These are phyloP conservation scores for Gonatopus flavifemur DNA, from an alignment of 1,140 invertebrate genomes.

Conservation along the genomic window DNA sequence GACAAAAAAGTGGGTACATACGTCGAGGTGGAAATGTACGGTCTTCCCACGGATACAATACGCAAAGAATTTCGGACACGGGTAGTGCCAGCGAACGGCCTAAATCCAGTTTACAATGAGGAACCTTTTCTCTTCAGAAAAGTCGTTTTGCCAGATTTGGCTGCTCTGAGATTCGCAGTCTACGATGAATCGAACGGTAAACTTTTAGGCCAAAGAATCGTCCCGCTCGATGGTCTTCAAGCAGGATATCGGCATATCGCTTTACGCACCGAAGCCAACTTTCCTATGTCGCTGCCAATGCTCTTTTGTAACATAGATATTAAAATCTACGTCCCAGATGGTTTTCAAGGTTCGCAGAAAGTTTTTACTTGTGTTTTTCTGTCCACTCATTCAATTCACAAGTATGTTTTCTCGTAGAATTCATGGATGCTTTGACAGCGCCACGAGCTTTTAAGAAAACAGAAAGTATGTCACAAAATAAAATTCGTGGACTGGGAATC, in stretches of 20 bases:
- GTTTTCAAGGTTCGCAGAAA: conserved; percentile 79
- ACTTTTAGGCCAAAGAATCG: conserved; percentile 93
- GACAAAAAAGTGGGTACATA: conserved; percentile 99
- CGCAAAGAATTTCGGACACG: conserved; percentile 96
- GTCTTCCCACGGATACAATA: conserved; percentile 97
- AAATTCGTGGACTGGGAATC: conserved; percentile 51
- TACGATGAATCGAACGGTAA: conserved; percentile 96
- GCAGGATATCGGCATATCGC: conserved; percentile 98
- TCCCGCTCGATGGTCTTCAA: conserved; percentile 96
- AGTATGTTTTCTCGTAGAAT: too few species aligned
- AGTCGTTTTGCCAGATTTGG: conserved; percentile 96
- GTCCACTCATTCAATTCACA: too few species aligned
- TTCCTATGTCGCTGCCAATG: conserved; percentile 98
- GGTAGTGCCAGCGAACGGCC: conserved; percentile 93
- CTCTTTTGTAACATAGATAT: conserved; percentile 98
- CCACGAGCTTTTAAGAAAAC: conserved; percentile 78
- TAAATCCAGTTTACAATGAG: conserved; percentile 98
- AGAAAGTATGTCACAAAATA: conserved; percentile 46
- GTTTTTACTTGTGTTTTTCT: too few species aligned
- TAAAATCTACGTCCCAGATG: conserved; percentile 99
- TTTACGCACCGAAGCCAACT: conserved; percentile 96
- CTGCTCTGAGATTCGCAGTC: conserved; percentile 95
- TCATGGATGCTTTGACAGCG: conserved; percentile 97
- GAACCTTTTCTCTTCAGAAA: conserved; percentile 98
- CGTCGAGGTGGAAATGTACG: conserved; percentile 99